phyloP scores from a whole-genome alignment of 2,797 vertebrate genomes.

The Nasua narica region DNA sequence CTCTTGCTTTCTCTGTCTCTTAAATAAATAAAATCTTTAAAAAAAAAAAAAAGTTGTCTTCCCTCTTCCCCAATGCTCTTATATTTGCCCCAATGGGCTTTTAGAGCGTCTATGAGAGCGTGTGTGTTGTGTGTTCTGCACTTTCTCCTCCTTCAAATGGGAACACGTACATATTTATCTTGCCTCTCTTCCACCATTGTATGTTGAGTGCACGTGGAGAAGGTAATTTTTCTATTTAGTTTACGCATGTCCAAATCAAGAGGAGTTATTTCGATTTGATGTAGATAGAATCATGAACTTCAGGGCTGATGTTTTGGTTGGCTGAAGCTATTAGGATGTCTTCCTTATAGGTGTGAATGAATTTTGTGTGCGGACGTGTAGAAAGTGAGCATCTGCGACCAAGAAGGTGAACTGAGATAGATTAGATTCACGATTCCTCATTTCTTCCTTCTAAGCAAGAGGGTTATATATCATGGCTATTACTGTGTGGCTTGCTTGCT shows the following conservation, averaged over 20 bases:
- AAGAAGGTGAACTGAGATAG: neutral
- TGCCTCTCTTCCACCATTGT: neutral
- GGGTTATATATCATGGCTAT: neutral
- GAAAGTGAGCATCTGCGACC: neutral
- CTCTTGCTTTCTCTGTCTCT: too few relatives aligned
- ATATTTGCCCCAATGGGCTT: neutral
- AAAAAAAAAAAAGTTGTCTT: neutral
- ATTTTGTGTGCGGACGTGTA: neutral
- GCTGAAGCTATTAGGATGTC: neutral
- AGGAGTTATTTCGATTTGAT: neutral
- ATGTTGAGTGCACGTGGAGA: neutral
- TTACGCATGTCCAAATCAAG: neutral
- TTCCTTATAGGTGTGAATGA: neutral
- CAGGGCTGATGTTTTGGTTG: too few relatives aligned
- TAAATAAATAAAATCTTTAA: too few relatives aligned
- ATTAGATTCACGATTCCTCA: neutral
- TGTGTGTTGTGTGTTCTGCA: neutral
- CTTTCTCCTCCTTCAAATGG: neutral
- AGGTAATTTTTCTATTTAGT: neutral
- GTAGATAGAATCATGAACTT: neutral
- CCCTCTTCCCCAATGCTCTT: fast-evolving
- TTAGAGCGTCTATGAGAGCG: fast-evolving
- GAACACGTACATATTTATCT: neutral
- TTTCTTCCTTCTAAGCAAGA: neutral
- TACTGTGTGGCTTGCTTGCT: neutral